phyloP scores from a whole-genome alignment of 2,113 vertebrate genomes.

The Panurus biarmicus region DNA sequence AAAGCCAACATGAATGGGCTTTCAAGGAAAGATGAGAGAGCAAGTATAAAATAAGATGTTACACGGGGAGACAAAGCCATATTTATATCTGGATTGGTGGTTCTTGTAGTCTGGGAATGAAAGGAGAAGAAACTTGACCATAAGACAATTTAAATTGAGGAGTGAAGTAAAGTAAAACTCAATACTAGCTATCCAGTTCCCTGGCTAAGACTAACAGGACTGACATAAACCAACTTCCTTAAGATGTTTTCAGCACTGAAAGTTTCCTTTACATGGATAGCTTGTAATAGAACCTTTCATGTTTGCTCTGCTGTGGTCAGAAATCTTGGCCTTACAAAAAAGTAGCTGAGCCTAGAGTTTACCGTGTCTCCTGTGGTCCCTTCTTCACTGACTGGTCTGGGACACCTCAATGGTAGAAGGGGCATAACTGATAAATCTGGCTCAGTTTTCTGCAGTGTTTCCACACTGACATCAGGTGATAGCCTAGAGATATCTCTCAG shows the following conservation, averaged over 20 bases:
- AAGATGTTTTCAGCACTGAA: not conserved
- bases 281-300: not conserved
- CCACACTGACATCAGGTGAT: not conserved
- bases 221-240: not conserved
- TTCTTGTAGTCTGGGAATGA: not conserved
- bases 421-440: not conserved
- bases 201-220: not conserved
- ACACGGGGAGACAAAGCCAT: not conserved
- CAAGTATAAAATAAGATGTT: not conserved
- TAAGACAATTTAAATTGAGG: not conserved
- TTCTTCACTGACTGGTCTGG: not conserved
- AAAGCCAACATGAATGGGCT: not conserved
- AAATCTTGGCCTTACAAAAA: not conserved
- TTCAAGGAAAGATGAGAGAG: not conserved
- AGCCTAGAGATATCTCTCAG: not conserved
- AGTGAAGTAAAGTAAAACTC: not conserved
- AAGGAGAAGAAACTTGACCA: not conserved
- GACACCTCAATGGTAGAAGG: not conserved
- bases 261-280: not conserved
- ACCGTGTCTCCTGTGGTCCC: not conserved
- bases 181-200: not conserved
- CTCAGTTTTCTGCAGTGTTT: not conserved
- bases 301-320: not conserved
- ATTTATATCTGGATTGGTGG: not conserved
- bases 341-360: not conserved